These are phyloP conservation scores for Arvicanthis niloticus DNA, from an alignment of 2,113 vertebrate genomes.

Conservation along the genomic window DNA sequence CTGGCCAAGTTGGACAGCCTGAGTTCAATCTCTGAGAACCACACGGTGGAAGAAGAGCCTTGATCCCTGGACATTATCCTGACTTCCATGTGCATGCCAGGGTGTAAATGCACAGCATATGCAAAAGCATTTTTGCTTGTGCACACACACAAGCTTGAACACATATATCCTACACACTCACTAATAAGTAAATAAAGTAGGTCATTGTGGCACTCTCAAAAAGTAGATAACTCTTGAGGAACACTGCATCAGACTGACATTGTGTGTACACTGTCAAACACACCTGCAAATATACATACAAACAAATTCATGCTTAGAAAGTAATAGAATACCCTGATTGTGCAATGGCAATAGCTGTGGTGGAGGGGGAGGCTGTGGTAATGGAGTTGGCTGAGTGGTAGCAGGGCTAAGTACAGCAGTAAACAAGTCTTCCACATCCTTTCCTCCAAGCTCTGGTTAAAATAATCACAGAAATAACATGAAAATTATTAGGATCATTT, in stretches of 20 bases:
- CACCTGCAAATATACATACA: background rate
- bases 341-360: constrained; percentile 89
- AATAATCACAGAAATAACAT: constrained; percentile 3
- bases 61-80: background rate
- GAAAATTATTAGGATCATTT: background rate
- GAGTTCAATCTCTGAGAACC: background rate
- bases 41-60: background rate
- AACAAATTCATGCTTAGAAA: background rate
- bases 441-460: constrained; percentile 94
- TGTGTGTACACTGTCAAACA: background rate
- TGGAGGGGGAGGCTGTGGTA: constrained; percentile 90
- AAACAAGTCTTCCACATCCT: constrained; percentile 98
- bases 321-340: constrained; percentile 86
- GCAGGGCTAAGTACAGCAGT: constrained; percentile 96
- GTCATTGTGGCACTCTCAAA: background rate
- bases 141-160: background rate
- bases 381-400: constrained; percentile 88
- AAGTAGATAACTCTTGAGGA: background rate
- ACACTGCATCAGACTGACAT: background rate
- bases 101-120: background rate
- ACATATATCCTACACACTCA: background rate
- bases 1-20: background rate
- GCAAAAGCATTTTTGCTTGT: background rate
- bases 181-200: background rate
- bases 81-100: background rate